Percentiles rank a stretch among this genome's conserved stretches.
Conservation (phyloP, 2,888 invertebrate genomes). For the Seira musarum region DNA sequence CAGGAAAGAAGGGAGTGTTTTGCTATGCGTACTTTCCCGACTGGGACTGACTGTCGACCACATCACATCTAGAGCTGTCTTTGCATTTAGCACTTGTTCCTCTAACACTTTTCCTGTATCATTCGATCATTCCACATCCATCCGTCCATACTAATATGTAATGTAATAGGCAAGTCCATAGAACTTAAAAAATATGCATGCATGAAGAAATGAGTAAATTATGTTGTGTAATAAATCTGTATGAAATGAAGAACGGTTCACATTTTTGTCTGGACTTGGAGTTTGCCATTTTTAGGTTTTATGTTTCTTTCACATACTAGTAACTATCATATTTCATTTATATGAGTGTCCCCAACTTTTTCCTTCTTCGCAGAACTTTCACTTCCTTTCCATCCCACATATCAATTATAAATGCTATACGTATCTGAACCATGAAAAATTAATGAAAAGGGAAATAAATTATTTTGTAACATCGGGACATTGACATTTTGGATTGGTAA, state of each 20-base stretch:
- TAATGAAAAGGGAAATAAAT: neutral
- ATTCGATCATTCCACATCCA: too few relatives aligned
- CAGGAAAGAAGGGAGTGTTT: slow-evolving; percentile 7
- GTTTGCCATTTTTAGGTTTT: neutral
- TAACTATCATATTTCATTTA: neutral
- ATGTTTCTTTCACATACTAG: neutral
- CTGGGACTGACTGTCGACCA: neutral
- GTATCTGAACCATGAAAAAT: neutral
- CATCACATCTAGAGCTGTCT: neutral
- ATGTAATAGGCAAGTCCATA: too few relatives aligned
- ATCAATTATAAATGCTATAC: neutral
- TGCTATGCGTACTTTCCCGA: slow-evolving; percentile 5
- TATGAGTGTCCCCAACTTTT: neutral
- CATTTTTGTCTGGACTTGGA: too few relatives aligned
- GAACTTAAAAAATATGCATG: too few relatives aligned
- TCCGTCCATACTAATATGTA: too few relatives aligned
- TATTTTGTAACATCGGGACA: too few relatives aligned
- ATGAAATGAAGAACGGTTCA: too few relatives aligned
- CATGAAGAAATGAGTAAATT: too few relatives aligned
- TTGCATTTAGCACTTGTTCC: neutral
- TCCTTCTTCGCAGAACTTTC: neutral
- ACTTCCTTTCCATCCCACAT: neutral
- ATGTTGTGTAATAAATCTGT: too few relatives aligned
- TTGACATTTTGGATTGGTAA: too few relatives aligned
- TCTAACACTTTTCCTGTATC: too few relatives aligned